Percentiles rank a stretch among this genome's conserved stretches.
These are phyloP conservation scores for Pleuronectes platessa DNA, from an alignment of 2,113 vertebrate species.

Conservation along the genomic window DNA sequence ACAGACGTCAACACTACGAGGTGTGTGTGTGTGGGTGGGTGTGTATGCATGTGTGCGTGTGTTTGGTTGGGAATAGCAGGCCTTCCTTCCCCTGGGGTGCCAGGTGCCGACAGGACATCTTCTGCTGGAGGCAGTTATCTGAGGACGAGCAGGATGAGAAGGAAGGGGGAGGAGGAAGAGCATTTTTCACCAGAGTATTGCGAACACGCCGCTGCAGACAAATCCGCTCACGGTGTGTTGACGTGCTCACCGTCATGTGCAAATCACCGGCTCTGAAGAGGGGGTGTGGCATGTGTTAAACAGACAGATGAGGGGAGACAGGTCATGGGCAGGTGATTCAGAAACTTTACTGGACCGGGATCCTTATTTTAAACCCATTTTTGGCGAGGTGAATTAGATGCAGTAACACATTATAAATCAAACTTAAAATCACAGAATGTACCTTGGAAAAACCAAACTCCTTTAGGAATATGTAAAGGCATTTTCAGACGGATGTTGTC, in stretches of 20 bases:
- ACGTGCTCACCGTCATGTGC: conserved; percentile 11
- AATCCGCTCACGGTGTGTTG: conserved; percentile 26
- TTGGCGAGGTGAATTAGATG: too few relatives aligned
- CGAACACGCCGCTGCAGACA: conserved; percentile 54
- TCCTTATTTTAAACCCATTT: background rate
- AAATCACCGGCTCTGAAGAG: conserved; percentile 16
- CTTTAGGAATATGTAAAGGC: too few relatives aligned
- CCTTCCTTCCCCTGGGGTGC: conserved; percentile 69
- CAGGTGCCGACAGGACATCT: conserved; percentile 79
- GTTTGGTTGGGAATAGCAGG: conserved; percentile 58
- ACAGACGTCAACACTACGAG: conserved; percentile 42
- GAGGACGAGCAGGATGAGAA: conserved; percentile 64
- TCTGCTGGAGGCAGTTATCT: conserved; percentile 79
- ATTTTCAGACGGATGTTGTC: too few relatives aligned
- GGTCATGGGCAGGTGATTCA: background rate
- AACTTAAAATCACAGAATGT: background rate
- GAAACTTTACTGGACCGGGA: background rate
- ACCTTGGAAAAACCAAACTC: too few relatives aligned
- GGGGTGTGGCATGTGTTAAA: background rate
- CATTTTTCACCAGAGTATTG: conserved; percentile 48
- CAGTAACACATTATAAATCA: background rate
- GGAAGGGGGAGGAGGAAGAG: conserved; percentile 26
- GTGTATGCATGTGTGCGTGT: background rate
- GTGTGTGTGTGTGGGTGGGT: conserved; percentile 15
- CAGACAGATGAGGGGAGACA: background rate